Base-by-base conservation (phyloP, 2,888 invertebrate species). In the Melipona beecheii region DNA sequence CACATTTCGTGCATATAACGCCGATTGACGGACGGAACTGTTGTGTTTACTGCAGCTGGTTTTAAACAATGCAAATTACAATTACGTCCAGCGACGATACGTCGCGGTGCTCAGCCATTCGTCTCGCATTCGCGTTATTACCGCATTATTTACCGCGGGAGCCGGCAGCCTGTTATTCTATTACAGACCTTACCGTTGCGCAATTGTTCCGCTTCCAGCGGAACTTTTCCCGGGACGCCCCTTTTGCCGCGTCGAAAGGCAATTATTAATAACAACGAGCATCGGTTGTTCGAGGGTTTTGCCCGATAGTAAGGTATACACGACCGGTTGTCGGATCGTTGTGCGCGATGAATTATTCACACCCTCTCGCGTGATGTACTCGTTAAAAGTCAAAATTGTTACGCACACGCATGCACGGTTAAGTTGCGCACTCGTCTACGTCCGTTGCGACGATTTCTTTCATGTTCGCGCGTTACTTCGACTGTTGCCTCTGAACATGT, bases 31-130 rank as follows among this genome's bases (percentile, higher is more conserved):
- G 56, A 21, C 71, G 49, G 76, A 64, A 69, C 9, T 70, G 82
- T 85, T 90, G 43, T 43, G 89, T 90, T 92, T 90, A 27, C 1
- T 27, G 27, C 27, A 91, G 89, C 86, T 78, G 85, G 87, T 91
- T 91, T 92, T 91, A 91, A 92, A 91, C 91, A 90, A 91, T 92
- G 92, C 90, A 89, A 92, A 92, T 91, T 89, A 91, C 90, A 91
- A 91, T 91, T 90, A 87, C 78, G 66, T 43, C 56, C 31, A 54
- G 27, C 65, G 70, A 66, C 75, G 73, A 78, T 79, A 81, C 66
- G 49, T 52, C 27, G 15, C 69, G 43, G 9, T 60, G 43, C n/a
- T 69, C 36, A 21, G 43, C 27, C 73, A 21, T 69, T 52, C 66
- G 78, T 69, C 60, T 69, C 71, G 69, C 36, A 36, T 36, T 36